phyloP scores from a whole-genome alignment of 2,888 invertebrate species.

The Aporophyla lueneburgensis region DNA sequence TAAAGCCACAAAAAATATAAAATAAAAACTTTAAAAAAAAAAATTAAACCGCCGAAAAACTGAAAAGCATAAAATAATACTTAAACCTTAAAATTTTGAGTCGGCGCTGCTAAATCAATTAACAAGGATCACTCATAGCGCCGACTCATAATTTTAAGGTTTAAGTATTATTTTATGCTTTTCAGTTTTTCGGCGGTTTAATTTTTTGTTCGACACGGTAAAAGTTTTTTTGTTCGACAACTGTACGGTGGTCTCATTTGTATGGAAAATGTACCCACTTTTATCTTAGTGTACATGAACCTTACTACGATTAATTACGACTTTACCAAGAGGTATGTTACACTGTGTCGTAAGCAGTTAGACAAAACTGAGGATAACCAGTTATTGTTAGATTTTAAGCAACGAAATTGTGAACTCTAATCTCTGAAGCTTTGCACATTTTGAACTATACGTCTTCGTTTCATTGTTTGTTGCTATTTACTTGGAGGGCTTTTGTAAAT shows the following conservation, averaged over 20 bases:
- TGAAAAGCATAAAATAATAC: too few species aligned
- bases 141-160: too few species aligned
- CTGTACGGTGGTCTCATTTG: constrained; percentile 29
- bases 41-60: too few species aligned
- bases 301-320: not conserved
- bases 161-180: too few species aligned
- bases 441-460: constrained; percentile 22
- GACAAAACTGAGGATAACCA: constrained; percentile 37
- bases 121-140: too few species aligned
- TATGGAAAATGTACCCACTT: constrained; percentile 2
- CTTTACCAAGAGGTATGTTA: constrained; percentile 3
- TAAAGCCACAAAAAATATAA: too few species aligned
- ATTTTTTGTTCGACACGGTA: too few species aligned
- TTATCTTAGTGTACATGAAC: not conserved
- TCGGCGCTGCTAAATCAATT: too few species aligned
- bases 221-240: too few species aligned
- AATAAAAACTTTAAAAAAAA: too few species aligned
- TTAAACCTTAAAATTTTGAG: too few species aligned
- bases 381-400: constrained; percentile 42
- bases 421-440: constrained; percentile 16
- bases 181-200: too few species aligned
- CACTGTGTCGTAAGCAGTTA: constrained; percentile 16
- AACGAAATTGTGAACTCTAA: constrained; percentile 33
- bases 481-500: not conserved
- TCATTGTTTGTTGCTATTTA: constrained; percentile 23